Evolutionary conservation across 2,797 vertebrate species (phyloP), one percentile per base, ranked within the genome.

Genomic region (Trichosurus vulpecula): DNA sequence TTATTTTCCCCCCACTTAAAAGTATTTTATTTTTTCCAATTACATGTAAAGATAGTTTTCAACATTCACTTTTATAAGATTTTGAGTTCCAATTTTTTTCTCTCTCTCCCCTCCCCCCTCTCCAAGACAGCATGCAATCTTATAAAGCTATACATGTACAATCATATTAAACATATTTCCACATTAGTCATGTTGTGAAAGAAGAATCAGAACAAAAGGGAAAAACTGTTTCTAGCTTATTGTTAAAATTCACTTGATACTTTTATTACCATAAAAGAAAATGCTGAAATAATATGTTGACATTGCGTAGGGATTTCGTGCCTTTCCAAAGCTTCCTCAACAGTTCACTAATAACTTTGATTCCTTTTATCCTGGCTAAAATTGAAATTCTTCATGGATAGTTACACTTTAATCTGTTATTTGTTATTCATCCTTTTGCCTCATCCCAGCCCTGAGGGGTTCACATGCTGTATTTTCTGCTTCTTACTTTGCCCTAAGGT

Each of bases 401-500:
- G 41, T 10, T 74, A n/a, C 47, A 29, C 31, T 95, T 54, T 58
- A 87, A 35, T 87, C 87, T 27, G 10, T 92, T 74, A n/a, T 5
- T 14, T 92, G 35, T 41, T 81, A 81, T 81, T 81, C 19, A 47
- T 35, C 52, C 14, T 52, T 95, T 95, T 54, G 25, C 31, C 61
- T 55, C 30, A 4, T 54, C 13, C 87, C 89, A 53, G 51, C 97
- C 95, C 92, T 93, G 14, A 81, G 51, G 57, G 35, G 47, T 56
- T 6, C 10, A 91, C 74, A n/a, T 29, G 51, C 87, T 61, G 91
- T 95, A 56, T 92, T 91, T 91, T 53, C 11, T 95, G 47, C 90
- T 95, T 95, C 30, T 57, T 52, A 10, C 92, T 94, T 96, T 96
- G 87, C 51, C 52, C 11, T 93, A 31, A 52, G 90, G 91, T 95